Base-by-base conservation (phyloP, 2,888 invertebrate species). In the Xanthia togata region DNA sequence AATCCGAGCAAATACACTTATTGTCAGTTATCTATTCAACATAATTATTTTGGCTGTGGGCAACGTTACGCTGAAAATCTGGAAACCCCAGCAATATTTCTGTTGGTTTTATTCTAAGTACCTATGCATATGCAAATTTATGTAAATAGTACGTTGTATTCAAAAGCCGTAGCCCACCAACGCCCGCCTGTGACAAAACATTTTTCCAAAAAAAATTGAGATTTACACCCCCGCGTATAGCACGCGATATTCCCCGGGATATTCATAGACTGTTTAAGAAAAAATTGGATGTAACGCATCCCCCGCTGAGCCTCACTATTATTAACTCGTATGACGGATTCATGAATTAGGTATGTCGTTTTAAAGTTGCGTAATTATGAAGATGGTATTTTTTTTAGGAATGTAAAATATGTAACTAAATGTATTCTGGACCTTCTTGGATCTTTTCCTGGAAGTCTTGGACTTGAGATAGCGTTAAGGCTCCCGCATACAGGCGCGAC, bases 211-310 rank as follows among this genome's bases (percentile, higher is more conserved):
- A 69, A 81, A 62, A 73, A 74, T 73, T 44, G 23, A 76, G 64
- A 74, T 81, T 81, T 70, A 83, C 84, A 87, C 91, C 89, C 90
- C 90, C 90, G 83, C 91, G 87, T 83, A 84, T 72, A 85, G 83
- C 81, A 79, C 79, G 78, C 88, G 86, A 83, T 84, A 84, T 85
- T 86, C 86, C 87, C 78, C 82, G 72, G 78, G 73, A 81, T 87
- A 88, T 88, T 86, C 90, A 88, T 78, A 83, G 87, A 83, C 73
- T 77, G 81, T 79, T 77, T 68, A 75, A 82, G 82, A 80, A 88
- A 88, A 86, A 88, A 84, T 65, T 79, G 73, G 77, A 79, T 81
- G 77, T 70, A 78, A 75, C 74, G 47, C 60, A 75, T 84, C 88
- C 81, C 88, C 88, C 87, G 82, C 88, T 77, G 86, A 83, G 88